phyloP scores from a whole-genome alignment of 2,888 invertebrate genomes.

The Himalopsyche japonica region DNA sequence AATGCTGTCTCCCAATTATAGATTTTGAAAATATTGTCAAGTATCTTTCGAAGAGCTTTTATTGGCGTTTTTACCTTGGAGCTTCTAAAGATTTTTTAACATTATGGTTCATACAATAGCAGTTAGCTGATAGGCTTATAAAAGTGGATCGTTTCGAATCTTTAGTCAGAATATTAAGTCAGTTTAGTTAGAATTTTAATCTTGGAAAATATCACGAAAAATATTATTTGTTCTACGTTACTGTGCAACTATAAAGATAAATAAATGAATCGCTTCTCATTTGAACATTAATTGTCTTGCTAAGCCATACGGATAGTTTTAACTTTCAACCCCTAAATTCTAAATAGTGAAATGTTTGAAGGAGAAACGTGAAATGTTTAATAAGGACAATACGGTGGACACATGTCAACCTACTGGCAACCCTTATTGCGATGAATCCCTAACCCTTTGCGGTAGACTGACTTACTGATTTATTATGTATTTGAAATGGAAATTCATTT shows the following conservation, averaged over 20 bases:
- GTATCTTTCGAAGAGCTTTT: no score
- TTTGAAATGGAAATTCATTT: no score
- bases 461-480: background rate
- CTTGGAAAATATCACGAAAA: no score
- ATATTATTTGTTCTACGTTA: background rate
- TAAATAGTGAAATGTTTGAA: conserved; percentile 16
- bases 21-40: no score
- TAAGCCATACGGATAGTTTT: background rate
- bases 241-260: background rate
- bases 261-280: conserved; percentile 24
- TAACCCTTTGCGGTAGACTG: background rate
- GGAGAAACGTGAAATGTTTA: conserved; percentile 27
- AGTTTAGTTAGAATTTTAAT: no score
- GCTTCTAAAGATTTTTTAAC: no score
- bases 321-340: background rate
- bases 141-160: no score
- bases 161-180: no score
- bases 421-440: background rate
- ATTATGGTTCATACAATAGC: no score
- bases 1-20: no score
- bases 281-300: conserved; percentile 22
- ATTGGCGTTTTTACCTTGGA: no score
- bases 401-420: conserved; percentile 14
- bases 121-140: no score
- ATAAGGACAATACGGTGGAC: conserved; percentile 26